phyloP scores from a whole-genome alignment of 2,888 invertebrate species.

The Yponomeuta malinellus region DNA sequence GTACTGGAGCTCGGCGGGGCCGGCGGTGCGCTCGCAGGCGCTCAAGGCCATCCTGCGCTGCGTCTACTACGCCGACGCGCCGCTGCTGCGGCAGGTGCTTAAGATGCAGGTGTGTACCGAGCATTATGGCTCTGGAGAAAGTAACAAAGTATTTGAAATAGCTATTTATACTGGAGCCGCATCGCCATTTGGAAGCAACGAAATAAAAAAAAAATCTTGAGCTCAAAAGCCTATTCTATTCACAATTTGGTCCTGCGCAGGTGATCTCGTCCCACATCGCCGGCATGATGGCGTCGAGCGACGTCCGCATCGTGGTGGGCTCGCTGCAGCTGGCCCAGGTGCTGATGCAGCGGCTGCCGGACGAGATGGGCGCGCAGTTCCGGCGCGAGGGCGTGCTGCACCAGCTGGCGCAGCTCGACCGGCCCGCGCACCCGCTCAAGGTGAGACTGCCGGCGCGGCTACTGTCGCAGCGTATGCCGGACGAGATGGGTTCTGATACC shows the following conservation, averaged over 20 bases:
- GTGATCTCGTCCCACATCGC: constrained; percentile 90
- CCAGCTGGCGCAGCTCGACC: constrained; percentile 77
- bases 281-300: constrained; percentile 98
- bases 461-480: too few species aligned
- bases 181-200: too few species aligned
- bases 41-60: constrained; percentile 96
- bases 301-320: constrained; percentile 96
- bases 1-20: constrained; percentile 98
- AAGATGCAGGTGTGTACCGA: constrained; percentile 68
- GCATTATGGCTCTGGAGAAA: neutral
- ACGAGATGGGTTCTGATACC: too few species aligned
- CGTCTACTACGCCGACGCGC: constrained; percentile 95
- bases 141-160: too few species aligned
- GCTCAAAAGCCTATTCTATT: too few species aligned
- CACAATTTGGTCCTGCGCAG: too few species aligned
- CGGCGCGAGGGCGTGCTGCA: constrained; percentile 98
- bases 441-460: constrained; percentile 26
- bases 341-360: constrained; percentile 96
- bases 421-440: constrained; percentile 46
- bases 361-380: constrained; percentile 96
- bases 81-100: constrained; percentile 85
- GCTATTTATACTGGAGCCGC: too few species aligned
- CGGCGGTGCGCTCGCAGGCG: constrained; percentile 97
- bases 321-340: constrained; percentile 98
- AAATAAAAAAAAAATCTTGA: too few species aligned